Conservation (phyloP, 1,140 invertebrate genomes). For the Colletes gigas region DNA sequence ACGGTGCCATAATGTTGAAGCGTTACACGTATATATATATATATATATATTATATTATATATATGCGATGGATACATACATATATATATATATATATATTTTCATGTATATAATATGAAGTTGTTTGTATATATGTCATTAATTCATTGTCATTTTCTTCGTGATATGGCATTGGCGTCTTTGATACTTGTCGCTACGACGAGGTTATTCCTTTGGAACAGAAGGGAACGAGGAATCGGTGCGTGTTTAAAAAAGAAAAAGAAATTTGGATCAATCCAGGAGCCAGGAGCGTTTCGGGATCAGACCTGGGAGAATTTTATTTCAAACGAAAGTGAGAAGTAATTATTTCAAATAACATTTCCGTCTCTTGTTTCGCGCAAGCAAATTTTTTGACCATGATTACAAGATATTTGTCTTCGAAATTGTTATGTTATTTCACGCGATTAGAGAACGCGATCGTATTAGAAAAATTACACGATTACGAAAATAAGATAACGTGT, state of each 20-base stretch:
- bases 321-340: too few species aligned
- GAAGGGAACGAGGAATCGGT: constrained; percentile 40
- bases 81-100: constrained; percentile 73
- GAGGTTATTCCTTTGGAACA: constrained; percentile 21
- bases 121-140: constrained; percentile 81
- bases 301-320: too few species aligned
- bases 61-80: constrained; percentile 71
- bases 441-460: too few species aligned
- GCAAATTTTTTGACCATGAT: too few species aligned
- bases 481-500: too few species aligned
- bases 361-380: too few species aligned
- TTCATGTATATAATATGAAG: constrained; percentile 79
- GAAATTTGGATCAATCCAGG: constrained; percentile 17
- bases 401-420: too few species aligned
- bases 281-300: constrained; percentile 11
- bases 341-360: too few species aligned
- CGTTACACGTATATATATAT: constrained; percentile 74
- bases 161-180: constrained; percentile 64
- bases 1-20: constrained; percentile 79
- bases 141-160: constrained; percentile 71
- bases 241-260: constrained; percentile 34
- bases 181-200: constrained; percentile 55
- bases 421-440: too few species aligned
- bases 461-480: too few species aligned
- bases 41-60: constrained; percentile 66